Conservation (phyloP, 2,113 vertebrate genomes). For the Trachemys scripta region DNA sequence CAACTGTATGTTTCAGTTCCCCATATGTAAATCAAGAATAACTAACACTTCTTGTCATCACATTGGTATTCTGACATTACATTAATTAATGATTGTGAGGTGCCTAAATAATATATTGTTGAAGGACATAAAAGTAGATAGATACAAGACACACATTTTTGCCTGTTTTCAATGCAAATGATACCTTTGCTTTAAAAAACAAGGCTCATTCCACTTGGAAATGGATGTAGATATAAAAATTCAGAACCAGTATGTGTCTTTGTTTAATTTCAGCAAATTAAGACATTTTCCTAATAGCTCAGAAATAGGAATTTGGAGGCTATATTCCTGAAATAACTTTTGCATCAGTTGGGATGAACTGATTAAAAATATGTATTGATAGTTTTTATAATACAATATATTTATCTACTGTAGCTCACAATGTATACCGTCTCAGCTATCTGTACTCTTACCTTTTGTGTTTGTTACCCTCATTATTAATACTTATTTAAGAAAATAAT, state of each 20-base stretch:
- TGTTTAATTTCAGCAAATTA: background rate
- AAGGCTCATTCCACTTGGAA: background rate
- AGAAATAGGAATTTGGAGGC: background rate
- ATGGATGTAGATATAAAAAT: background rate
- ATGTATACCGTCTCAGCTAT: background rate
- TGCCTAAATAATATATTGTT: background rate
- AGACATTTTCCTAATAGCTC: background rate
- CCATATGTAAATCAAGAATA: background rate
- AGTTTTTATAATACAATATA: background rate
- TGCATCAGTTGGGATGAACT: background rate
- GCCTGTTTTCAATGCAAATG: background rate
- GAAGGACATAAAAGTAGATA: background rate
- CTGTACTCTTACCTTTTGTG: background rate
- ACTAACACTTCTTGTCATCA: background rate
- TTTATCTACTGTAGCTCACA: background rate
- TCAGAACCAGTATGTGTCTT: background rate
- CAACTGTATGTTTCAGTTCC: background rate
- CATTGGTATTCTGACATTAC: background rate
- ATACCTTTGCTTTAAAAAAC: constrained; percentile 19
- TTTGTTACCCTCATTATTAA: background rate
- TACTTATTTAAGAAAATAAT: background rate
- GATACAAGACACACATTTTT: background rate
- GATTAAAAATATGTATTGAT: background rate
- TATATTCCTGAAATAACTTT: background rate
- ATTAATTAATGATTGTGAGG: background rate